phyloP scores from a whole-genome alignment of 2,888 invertebrate genomes.

The Neria commutata region DNA sequence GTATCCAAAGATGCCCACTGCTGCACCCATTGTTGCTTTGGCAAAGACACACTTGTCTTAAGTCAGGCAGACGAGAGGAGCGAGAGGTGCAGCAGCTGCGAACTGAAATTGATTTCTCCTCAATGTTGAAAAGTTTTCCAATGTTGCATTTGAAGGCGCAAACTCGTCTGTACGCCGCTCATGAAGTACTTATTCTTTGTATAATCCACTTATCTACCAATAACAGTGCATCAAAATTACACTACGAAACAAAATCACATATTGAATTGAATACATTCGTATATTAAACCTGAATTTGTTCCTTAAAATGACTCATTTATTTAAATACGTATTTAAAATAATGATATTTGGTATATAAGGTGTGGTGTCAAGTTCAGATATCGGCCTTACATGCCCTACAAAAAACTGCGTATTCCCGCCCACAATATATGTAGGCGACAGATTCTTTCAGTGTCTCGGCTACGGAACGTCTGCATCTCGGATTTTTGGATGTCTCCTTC shows the following conservation, averaged over 20 bases:
- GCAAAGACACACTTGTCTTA: conserved; percentile 62
- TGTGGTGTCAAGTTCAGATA: no score
- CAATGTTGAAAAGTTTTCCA: neutral
- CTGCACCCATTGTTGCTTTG: conserved; percentile 75
- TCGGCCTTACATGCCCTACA: no score
- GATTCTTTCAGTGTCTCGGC: no score
- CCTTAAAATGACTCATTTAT: neutral
- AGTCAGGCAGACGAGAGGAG: neutral
- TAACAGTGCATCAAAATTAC: neutral
- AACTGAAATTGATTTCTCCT: neutral
- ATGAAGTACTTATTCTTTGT: neutral
- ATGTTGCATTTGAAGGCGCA: neutral
- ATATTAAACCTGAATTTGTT: neutral
- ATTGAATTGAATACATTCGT: neutral
- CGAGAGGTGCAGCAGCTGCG: neutral
- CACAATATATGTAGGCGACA: no score
- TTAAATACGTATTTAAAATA: no score
- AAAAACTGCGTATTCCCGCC: no score
- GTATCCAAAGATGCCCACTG: conserved; percentile 75
- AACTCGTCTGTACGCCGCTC: no score
- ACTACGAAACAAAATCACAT: conserved; percentile 31
- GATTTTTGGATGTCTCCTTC: no score
- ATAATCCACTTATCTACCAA: neutral
- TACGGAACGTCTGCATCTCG: no score
- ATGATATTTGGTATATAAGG: no score